Conservation (phyloP, 1,140 invertebrate genomes). For the Muscidifurax raptorellus region DNA sequence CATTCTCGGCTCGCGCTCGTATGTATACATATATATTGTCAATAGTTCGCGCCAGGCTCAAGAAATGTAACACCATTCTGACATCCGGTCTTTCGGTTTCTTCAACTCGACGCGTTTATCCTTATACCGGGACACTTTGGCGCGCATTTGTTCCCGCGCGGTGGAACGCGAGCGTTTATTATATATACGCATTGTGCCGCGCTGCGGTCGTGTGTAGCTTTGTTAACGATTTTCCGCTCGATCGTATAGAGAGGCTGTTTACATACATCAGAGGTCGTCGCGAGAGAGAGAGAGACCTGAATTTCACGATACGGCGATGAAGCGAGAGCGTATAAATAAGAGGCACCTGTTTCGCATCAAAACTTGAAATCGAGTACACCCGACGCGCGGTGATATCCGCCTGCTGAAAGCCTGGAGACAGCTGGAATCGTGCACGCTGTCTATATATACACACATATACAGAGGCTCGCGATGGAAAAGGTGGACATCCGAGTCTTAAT, state of each 20-base stretch:
- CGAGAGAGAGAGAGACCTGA: not conserved
- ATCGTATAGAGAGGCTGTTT: too few species aligned
- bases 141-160: too few species aligned
- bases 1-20: constrained; percentile 53
- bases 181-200: too few species aligned
- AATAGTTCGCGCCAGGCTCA: constrained; percentile 11
- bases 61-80: constrained; percentile 53
- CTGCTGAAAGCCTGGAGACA: not conserved
- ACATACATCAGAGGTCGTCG: not conserved
- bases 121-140: too few species aligned
- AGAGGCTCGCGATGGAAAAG: not conserved
- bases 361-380: constrained; percentile 16
- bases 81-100: constrained; percentile 33
- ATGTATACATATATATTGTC: constrained; percentile 17
- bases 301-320: not conserved
- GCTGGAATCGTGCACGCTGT: not conserved
- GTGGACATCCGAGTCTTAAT: not conserved
- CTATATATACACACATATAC: not conserved
- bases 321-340: constrained; percentile 5
- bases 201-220: too few species aligned
- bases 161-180: too few species aligned
- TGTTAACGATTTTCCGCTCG: not conserved
- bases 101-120: not conserved
- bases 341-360: constrained; percentile 17
- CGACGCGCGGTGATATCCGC: not conserved